Conservation (phyloP, 2,888 invertebrate species). For the Sicus ferrugineus region DNA sequence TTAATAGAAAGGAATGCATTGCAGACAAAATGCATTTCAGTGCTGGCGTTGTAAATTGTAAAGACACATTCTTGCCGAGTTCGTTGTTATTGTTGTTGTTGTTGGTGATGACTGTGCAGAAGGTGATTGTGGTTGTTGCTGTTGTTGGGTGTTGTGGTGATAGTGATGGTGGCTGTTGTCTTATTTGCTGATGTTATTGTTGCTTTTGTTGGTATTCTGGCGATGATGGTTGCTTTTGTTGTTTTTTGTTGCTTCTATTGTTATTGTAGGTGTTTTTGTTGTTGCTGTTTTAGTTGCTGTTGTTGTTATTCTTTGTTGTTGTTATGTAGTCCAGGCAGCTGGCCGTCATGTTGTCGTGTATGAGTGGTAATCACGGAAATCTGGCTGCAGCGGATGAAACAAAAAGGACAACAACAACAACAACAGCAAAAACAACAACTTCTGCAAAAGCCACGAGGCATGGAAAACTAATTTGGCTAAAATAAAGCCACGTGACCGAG, state of each 20-base stretch:
- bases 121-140: background rate
- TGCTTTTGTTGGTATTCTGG: background rate
- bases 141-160: too few relatives aligned
- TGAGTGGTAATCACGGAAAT: conserved; percentile 10
- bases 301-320: too few relatives aligned
- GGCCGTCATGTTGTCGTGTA: conserved; percentile 6
- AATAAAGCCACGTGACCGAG: too few relatives aligned
- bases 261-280: background rate
- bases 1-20: conserved; percentile 20
- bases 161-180: too few relatives aligned
- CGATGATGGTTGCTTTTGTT: background rate
- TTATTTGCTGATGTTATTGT: background rate
- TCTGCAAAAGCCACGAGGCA: too few relatives aligned
- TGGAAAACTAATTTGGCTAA: too few relatives aligned
- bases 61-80: conserved; percentile 16
- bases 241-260: background rate
- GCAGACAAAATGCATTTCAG: conserved; percentile 7
- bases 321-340: background rate
- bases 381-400: background rate
- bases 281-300: background rate
- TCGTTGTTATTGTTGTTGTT: background rate
- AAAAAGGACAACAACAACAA: too few relatives aligned
- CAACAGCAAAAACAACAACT: too few relatives aligned
- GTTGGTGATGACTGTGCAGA: background rate
- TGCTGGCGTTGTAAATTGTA: background rate